Evolutionary conservation across 2,888 invertebrate species (phyloP), one percentile per base, ranked within the genome.

Genomic region (Drosophila prostipennis): DNA sequence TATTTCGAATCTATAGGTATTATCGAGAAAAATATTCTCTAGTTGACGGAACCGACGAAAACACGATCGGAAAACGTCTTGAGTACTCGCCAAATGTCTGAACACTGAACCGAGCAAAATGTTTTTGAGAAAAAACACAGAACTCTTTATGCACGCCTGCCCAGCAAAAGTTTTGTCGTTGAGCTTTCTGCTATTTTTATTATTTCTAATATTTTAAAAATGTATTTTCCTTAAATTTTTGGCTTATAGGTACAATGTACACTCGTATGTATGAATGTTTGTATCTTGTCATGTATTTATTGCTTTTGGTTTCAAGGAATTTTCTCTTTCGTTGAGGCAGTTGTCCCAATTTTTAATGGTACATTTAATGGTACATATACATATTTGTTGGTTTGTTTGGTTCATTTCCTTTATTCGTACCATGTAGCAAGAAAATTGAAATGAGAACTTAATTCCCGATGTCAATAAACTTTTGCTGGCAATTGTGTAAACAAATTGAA

Each of bases 81-180:
- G 56, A 79, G 74, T 72, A 72, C 74, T 77, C 58, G 85, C 61
- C 72, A 58, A 63, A 73, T 70, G 73, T 70, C 61, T 61, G 61
- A 63, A 63, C 61, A 88, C 87, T 88, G 78, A 89, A 72, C 40
- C 49, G 61, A 45, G 45, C 45, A 55, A 61, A 57, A 68, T 57
- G 42, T 60, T 53, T 46, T 61, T 63, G 56, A 43, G 58, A 59
- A 69, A 43, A 57, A 59, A 73, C 59, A 43, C 39, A 40, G 39
- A 65, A 65, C 57, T 61, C 81, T 55, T 48, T 55, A 56, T 43
- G 36, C 52, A 55, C 63, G 54, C 55, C 46, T 52, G 57, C 39
- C 52, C 43, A 51, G 64, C 69, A 70, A 79, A 79, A 82, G 60
- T 77, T 84, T 70, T 72, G 65, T 61, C 61, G 58, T 71, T 58